phyloP scores from a whole-genome alignment of 2,888 invertebrate species.

The Lissonota sp. region DNA sequence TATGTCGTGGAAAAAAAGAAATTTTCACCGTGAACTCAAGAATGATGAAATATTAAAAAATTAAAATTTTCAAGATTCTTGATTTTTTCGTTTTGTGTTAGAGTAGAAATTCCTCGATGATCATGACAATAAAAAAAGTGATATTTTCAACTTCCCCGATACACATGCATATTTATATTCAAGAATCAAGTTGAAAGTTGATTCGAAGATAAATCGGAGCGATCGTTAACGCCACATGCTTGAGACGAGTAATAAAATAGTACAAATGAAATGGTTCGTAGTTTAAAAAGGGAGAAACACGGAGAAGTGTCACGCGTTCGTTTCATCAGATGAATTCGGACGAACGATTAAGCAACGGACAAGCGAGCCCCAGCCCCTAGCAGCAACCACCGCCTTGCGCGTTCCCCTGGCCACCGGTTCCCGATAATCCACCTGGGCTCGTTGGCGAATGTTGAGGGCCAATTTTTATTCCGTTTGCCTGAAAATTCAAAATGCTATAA shows the following conservation, averaged over 20 bases:
- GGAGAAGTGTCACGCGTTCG: conserved; percentile 64
- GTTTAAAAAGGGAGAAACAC: conserved; percentile 10
- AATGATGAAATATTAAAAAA: neutral
- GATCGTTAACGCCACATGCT: conserved; percentile 26
- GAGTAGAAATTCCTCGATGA: too few relatives aligned
- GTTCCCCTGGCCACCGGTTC: conserved; percentile 92
- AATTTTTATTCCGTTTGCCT: conserved; percentile 99
- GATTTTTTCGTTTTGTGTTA: neutral
- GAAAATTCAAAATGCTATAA: conserved; percentile 72
- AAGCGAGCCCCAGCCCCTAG: conserved; percentile 85
- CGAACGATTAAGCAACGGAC: conserved; percentile 80
- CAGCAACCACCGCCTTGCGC: conserved; percentile 96
- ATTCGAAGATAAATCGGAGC: conserved; percentile 22
- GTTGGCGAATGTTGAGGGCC: conserved; percentile 99
- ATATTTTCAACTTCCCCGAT: neutral
- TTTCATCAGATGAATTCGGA: conserved; percentile 78
- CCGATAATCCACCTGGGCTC: conserved; percentile 90
- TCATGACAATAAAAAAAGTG: too few relatives aligned
- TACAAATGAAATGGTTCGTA: conserved; percentile 44
- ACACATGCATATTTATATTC: conserved; percentile 22
- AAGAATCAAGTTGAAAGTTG: conserved; percentile 34
- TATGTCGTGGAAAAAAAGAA: too few relatives aligned
- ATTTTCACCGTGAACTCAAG: too few relatives aligned
- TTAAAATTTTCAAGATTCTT: conserved; percentile 29
- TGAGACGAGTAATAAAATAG: conserved; percentile 35